phyloP scores from a whole-genome alignment of 1,140 invertebrate genomes.

The Macrotrachela quadricornifera region DNA sequence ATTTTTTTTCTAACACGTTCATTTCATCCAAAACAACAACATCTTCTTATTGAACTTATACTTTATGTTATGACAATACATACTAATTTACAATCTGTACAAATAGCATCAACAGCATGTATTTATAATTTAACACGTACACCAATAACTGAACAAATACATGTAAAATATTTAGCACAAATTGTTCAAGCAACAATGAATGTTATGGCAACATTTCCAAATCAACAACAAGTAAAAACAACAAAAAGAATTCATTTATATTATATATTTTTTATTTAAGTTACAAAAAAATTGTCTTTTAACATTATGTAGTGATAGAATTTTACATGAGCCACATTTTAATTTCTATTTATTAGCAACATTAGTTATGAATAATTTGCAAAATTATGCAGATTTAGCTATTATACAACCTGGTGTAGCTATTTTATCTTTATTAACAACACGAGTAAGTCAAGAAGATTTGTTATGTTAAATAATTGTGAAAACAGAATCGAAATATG shows the following conservation, averaged over 20 bases:
- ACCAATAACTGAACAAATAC: constrained; percentile 42
- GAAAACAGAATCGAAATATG: too few species aligned
- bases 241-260: neutral
- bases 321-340: constrained; percentile 42
- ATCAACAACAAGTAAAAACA: constrained; percentile 35
- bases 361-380: neutral
- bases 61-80: constrained; percentile 46
- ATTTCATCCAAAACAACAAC: constrained; percentile 17
- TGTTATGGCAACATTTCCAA: constrained; percentile 51
- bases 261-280: constrained; percentile 23
- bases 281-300: constrained; percentile 55
- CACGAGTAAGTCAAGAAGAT: too few species aligned
- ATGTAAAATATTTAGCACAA: constrained; percentile 42
- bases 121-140: constrained; percentile 54
- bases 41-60: constrained; percentile 35
- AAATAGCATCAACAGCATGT: constrained; percentile 58
- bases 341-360: constrained; percentile 11
- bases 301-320: constrained; percentile 53
- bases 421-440: too few species aligned
- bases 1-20: constrained; percentile 44
- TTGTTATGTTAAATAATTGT: too few species aligned
- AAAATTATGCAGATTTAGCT: too few species aligned
- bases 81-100: constrained; percentile 43
- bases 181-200: constrained; percentile 46
- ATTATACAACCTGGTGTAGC: too few species aligned